Base-by-base conservation (phyloP, 2,797 vertebrate genomes). In the Avahi laniger region DNA sequence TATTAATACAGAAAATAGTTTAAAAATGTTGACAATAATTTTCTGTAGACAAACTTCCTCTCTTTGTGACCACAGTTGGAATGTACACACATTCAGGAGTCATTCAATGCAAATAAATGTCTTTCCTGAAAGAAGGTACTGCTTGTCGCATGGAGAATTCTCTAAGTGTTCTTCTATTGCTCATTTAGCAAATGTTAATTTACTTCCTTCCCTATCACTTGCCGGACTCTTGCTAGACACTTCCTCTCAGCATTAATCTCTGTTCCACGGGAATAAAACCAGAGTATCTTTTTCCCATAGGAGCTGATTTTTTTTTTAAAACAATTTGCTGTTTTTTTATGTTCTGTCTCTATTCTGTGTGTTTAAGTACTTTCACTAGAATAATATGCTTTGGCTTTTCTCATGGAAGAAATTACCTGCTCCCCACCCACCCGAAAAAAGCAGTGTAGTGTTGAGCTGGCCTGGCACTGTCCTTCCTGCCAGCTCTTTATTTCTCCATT, bases 391-490 rank as follows among this genome's bases (percentile, higher is more conserved):
- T 9, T 96, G 91, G 63, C 95, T 93, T 13, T 33, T 88, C 73
- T 93, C 57, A 54, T 70, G 90, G 95, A 97, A 95, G 92, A 95
- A 97, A 93, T 91, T 57, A 92, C 46, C 85, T 59, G 6, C 33
- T 90, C 43, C 4, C 46, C 11, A 46, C 35, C 33, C 7, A 33
- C 57, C 72, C 69, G 12, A 43, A 28, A 41, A 69, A 50, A 69
- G 15, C 88, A 93, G 48, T 2, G 4, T 15, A 17, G 86, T 65
- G 24, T 61, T 26, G 69, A 83, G 59, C 33, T 57, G 67, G 43
- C n/a, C 63, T 22, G 67, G 46, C 13, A 3, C 4, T 5, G 63
- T 30, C 61, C 48, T 72, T 67, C 75, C 48, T 78, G 86, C 85
- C 91, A 95, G 63, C 4, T 93, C 87, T 80, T 79, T 96, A 81